phyloP scores from a whole-genome alignment of 2,888 invertebrate genomes.

The Isoperla grammatica region DNA sequence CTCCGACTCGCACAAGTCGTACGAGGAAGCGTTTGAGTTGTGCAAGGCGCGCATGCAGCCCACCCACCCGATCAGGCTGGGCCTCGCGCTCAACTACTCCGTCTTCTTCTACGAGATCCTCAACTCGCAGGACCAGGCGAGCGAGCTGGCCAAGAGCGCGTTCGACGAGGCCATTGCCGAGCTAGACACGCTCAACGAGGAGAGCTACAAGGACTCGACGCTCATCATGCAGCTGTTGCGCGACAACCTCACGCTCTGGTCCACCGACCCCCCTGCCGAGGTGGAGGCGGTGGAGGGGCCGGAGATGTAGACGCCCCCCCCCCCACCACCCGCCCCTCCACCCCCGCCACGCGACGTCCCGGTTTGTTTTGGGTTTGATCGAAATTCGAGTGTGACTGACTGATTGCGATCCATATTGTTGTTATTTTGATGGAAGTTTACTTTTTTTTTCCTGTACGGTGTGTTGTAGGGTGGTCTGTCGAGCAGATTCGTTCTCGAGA shows the following conservation, averaged over 20 bases:
- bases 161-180: conserved; percentile 99
- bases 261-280: conserved; percentile 87
- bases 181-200: conserved; percentile 98
- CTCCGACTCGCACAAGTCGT: conserved; percentile 93
- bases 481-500: too few species aligned
- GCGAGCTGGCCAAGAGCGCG: conserved; percentile 99
- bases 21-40: conserved; percentile 95
- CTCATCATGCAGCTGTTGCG: conserved; percentile 99
- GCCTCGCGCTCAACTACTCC: conserved; percentile 96
- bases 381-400: too few species aligned
- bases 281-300: conserved; percentile 92
- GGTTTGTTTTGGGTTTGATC: too few species aligned
- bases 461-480: too few species aligned
- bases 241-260: conserved; percentile 93
- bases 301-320: conserved; percentile 35
- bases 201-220: conserved; percentile 99
- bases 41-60: conserved; percentile 96
- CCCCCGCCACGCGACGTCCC: conserved; percentile 9
- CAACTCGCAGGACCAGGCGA: conserved; percentile 97
- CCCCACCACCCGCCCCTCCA: conserved; percentile 26
- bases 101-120: conserved; percentile 99
- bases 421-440: too few species aligned
- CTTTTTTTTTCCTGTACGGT: too few species aligned
- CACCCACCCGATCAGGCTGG: conserved; percentile 97
- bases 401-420: too few species aligned